Conservation (phyloP, 2,888 invertebrate genomes). For the Hyposoter didymator region DNA sequence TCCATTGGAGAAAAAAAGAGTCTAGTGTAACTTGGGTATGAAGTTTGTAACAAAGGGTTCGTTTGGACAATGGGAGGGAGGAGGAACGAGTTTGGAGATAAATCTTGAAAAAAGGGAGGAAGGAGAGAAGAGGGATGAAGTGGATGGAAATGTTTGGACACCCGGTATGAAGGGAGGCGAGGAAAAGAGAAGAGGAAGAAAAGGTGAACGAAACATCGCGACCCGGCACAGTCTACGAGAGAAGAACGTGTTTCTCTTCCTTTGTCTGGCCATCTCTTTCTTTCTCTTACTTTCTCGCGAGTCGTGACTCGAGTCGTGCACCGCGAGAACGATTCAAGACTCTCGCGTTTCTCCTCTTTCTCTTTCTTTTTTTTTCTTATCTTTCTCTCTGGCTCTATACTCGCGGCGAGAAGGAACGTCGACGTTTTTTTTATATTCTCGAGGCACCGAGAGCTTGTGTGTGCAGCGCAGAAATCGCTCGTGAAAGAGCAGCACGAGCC, state of each 20-base stretch:
- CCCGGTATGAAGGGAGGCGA: constrained; percentile 51
- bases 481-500: constrained; percentile 33
- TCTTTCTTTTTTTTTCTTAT: not conserved
- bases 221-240: constrained; percentile 43
- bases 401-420: not conserved
- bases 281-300: constrained; percentile 44
- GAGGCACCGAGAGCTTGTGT: not conserved
- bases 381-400: not conserved
- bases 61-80: not conserved
- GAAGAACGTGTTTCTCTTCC: constrained; percentile 65
- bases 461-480: constrained; percentile 35
- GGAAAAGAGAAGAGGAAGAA: constrained; percentile 55
- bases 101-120: not conserved
- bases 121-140: not conserved
- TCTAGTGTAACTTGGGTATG: not conserved
- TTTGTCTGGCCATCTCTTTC: constrained; percentile 58
- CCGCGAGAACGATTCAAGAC: constrained; percentile 47
- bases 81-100: constrained; percentile 3
- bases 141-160: constrained; percentile 12
- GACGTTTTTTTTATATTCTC: not conserved
- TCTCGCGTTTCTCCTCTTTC: constrained; percentile 33
- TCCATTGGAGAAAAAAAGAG: not conserved
- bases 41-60: not conserved
- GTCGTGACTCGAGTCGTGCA: constrained; percentile 61
- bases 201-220: constrained; percentile 73